Conservation (phyloP, 2,797 vertebrate species). For the Jordanella pulchra region DNA sequence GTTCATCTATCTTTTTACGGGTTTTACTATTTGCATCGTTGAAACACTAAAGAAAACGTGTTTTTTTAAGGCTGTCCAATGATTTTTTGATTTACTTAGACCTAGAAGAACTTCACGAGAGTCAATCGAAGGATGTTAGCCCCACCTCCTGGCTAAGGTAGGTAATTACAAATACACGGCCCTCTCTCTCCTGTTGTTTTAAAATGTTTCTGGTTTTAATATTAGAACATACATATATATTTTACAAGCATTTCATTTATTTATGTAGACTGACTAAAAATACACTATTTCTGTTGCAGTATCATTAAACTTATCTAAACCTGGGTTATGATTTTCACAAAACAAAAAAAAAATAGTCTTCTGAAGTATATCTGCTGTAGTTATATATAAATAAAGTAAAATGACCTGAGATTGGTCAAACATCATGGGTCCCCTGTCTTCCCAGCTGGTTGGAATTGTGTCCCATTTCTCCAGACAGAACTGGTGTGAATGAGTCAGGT, state of each 20-base stretch:
- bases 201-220: neutral
- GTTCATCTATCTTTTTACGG: neutral
- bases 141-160: slow-evolving; percentile 24
- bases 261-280: neutral
- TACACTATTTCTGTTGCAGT: neutral
- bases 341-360: too few relatives aligned
- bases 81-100: neutral
- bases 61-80: neutral
- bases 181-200: neutral
- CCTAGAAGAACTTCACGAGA: neutral
- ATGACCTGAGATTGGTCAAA: neutral
- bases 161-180: slow-evolving; percentile 18
- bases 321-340: too few relatives aligned
- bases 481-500: neutral
- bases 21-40: too few relatives aligned
- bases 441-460: too few relatives aligned
- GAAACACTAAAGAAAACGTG: neutral
- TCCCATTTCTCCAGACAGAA: neutral
- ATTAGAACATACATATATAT: neutral
- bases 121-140: slow-evolving; percentile 19
- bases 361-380: too few relatives aligned
- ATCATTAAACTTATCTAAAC: neutral
- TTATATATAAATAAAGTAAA: neutral
- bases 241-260: neutral
- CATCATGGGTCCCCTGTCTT: neutral